phyloP scores from a whole-genome alignment of 1,140 invertebrate genomes.

The Mamestra configurata region DNA sequence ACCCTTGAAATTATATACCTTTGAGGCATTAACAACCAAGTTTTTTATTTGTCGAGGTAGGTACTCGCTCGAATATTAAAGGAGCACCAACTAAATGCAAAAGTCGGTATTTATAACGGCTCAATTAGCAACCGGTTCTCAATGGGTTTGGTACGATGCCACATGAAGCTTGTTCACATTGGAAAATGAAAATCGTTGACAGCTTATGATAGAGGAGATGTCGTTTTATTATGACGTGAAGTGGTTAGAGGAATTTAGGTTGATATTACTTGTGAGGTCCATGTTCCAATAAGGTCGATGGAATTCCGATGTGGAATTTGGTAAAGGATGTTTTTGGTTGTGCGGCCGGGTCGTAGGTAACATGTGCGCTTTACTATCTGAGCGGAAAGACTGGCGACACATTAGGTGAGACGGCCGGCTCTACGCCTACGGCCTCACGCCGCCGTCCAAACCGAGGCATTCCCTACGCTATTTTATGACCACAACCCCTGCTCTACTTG shows the following conservation, averaged over 20 bases:
- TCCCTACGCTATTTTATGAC: constrained; percentile 64
- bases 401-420: constrained; percentile 57
- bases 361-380: constrained; percentile 71
- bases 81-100: constrained; percentile 44
- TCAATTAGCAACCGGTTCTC: constrained; percentile 71
- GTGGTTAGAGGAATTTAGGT: constrained; percentile 19
- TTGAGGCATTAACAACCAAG: constrained; percentile 44
- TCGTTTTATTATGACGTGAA: neutral
- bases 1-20: constrained; percentile 59
- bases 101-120: constrained; percentile 70
- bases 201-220: constrained; percentile 63
- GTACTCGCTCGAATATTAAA: constrained; percentile 47
- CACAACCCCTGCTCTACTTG: constrained; percentile 58
- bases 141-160: constrained; percentile 59
- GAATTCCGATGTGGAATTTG: constrained; percentile 34
- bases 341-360: constrained; percentile 53
- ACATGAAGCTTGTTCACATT: constrained; percentile 64
- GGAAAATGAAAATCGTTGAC: constrained; percentile 74
- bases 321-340: constrained; percentile 36
- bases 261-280: constrained; percentile 10
- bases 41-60: constrained; percentile 46
- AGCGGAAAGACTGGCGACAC: constrained; percentile 60
- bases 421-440: constrained; percentile 34
- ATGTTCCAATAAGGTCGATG: constrained; percentile 20
- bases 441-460: constrained; percentile 57